Conservation (phyloP, 1,140 invertebrate species). For the Macrotrachela quadricornifera region DNA sequence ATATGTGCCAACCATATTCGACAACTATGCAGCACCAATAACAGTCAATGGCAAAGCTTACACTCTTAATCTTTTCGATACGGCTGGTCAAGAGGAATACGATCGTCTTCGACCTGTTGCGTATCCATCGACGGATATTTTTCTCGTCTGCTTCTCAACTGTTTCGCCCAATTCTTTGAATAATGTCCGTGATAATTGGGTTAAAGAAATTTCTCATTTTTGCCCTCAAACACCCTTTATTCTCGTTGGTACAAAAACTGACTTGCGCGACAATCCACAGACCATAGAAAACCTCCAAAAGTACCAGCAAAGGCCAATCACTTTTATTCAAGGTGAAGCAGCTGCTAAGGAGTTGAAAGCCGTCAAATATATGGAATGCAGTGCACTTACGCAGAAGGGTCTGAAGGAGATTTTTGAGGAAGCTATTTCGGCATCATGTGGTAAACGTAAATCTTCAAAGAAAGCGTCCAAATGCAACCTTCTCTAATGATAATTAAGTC, state of each 20-base stretch:
- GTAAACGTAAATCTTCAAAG: too few species aligned
- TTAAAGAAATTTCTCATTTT: conserved; percentile 13
- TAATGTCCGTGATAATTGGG: conserved; percentile 17
- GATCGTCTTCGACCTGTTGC: background rate
- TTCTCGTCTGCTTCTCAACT: conserved; percentile 18
- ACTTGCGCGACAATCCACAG: conserved; percentile 11
- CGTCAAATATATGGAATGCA: conserved; percentile 99
- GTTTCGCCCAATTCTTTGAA: conserved; percentile 14
- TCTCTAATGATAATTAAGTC: too few species aligned
- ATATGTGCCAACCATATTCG: conserved; percentile 82
- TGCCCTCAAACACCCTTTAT: conserved; percentile 14
- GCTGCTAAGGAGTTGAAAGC: conserved; percentile 92
- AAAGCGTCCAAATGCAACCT: too few species aligned
- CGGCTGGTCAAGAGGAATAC: conserved; percentile 5
- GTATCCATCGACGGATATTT: conserved; percentile 14
- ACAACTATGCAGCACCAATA: conserved; percentile 95
- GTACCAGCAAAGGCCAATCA: conserved; percentile 94
- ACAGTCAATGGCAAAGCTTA: conserved; percentile 98
- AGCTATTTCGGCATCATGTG: too few species aligned
- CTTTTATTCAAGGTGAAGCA: conserved; percentile 81
- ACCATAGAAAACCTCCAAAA: conserved; percentile 39
- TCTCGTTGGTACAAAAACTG: conserved; percentile 27
- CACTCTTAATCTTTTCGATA: conserved; percentile 47
- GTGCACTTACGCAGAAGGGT: conserved; percentile 66
- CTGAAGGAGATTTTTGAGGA: conserved; percentile 37